These are phyloP conservation scores for Eleutherodactylus coqui DNA, from an alignment of 2,797 vertebrate species.

Conservation along the genomic window DNA sequence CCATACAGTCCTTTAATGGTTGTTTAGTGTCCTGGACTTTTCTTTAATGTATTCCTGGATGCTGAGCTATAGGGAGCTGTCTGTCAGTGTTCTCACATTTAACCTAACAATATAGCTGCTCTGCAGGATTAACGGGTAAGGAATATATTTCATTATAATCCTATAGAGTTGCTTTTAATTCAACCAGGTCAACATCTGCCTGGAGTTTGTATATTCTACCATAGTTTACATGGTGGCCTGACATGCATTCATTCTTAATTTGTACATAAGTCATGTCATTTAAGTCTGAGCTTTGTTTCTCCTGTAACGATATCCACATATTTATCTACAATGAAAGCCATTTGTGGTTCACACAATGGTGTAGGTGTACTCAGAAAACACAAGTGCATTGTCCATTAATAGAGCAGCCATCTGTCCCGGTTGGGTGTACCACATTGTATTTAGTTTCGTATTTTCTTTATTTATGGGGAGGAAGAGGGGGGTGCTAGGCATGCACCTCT, in stretches of 20 bases:
- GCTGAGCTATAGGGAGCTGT: too few relatives aligned
- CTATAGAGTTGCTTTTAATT: background rate
- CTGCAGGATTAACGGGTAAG: background rate
- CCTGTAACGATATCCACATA: background rate
- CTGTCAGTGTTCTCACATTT: background rate
- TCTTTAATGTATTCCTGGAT: too few relatives aligned
- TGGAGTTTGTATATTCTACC: background rate
- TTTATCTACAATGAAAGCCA: slow-evolving; percentile 36
- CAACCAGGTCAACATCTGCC: background rate
- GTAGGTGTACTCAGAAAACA: slow-evolving; percentile 4
- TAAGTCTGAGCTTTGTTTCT: background rate
- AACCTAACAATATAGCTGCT: background rate
- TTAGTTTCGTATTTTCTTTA: slow-evolving; percentile 10
- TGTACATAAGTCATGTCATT: background rate
- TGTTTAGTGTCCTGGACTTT: too few relatives aligned
- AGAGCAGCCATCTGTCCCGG: slow-evolving; percentile 27
- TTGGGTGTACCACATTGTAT: slow-evolving; percentile 8
- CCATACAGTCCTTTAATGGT: too few relatives aligned
- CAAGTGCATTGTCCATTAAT: background rate
- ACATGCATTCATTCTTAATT: background rate
- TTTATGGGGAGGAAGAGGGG: background rate
- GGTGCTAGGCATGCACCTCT: background rate
- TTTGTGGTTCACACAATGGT: background rate
- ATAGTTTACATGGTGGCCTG: background rate
- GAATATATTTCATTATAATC: background rate